Evolutionary conservation across 2,888 invertebrate genomes (phyloP), one percentile per base, ranked within the genome.

Genomic region (Melanostoma mellinum): DNA sequence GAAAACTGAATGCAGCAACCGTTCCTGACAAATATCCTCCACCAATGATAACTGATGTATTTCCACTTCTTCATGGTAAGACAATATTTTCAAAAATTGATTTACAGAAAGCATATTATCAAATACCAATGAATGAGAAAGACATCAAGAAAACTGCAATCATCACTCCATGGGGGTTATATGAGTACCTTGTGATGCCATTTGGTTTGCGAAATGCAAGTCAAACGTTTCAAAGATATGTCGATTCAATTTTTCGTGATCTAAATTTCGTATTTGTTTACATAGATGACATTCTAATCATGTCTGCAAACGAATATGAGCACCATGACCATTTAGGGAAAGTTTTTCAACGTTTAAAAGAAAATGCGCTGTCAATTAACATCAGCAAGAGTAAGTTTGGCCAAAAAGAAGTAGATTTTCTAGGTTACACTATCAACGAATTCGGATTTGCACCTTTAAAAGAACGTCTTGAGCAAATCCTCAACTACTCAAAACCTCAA

Each of bases 141-240:
- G 65, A 72, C 8, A 53, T 72, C 2, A 44, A 32, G 3, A 72
- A 74, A 36, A 63, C 68, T 1, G 63, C 79, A 4, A 87, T 90
- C 4, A 87, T 72, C 0, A 90, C 89, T 2, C 89, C 89, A 0
- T 89, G 89, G 61, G 89, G 89, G 2, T 68, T 89, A 2, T 90
- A 86, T 68, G 89, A 90, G 75, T 89, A 86, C 60, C 38, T 84
- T 0, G 38, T 36, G 4, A 89, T 89, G 89, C 80, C 87, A 0
- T 90, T 89, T 67, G 89, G 89, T 1, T 85, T 90, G 2, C 69
- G 87, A 0, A 89, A 89, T 60, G 88, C 89, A 3, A 87, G 86
- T 1, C 88, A 88, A 67, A 88, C 88, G 0, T 90, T 90, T 65
- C 88, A 89, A 71, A 69, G 89, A 4, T 88, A 88, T 55, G 9